Base-by-base conservation (phyloP, 2,888 invertebrate species). In the Oscheius sp. region DNA sequence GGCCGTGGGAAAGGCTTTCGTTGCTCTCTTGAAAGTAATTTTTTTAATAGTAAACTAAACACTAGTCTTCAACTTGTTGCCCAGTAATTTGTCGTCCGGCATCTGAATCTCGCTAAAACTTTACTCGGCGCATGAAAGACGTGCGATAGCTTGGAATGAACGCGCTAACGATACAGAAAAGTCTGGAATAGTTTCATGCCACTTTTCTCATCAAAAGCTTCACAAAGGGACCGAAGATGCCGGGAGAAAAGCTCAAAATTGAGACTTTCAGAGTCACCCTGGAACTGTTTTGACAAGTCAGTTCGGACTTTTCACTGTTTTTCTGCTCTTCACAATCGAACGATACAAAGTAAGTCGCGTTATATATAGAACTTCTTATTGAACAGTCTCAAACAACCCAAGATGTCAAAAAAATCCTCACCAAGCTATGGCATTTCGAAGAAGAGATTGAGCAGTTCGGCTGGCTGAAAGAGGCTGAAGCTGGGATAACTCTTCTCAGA, bases 321-420 rank as follows among this genome's bases (percentile, higher is more conserved):
- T 74, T 13, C 2, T 32, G 29, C 9, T 74, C 10, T 74, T 66
- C 37, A 55, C 57, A 42, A 68, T 68, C 48, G 74, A 74, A 21
- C 21, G 74, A 57, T 68, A 68, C 32, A 37, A 66, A 11, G 48
- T 72, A 42, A 42, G 33, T 42, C 1, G 21, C 7, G 11, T 3
- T 11, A 13, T 53, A 21, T n/a, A 53, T 21, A 1, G 11, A 5
- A 47, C 48, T 29, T 13, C 63, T 21, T 2, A 32, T 51, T 5
- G 7, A 73, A 60, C 68, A 80, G 80, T 59, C 35, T 13, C 53
- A 66, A 37, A 11, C 75, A 4, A 37, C 74, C 5, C 50, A 37
- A 10, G 78, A 79, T n/a, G 76, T 79, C 74, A 79, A 79, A 32
- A 78, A 77, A 51, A 70, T 70, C 0, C 55, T 81, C 5, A 73